Base-by-base conservation (phyloP, 2,113 vertebrate genomes). In the Neolamprologus kungweensis region DNA sequence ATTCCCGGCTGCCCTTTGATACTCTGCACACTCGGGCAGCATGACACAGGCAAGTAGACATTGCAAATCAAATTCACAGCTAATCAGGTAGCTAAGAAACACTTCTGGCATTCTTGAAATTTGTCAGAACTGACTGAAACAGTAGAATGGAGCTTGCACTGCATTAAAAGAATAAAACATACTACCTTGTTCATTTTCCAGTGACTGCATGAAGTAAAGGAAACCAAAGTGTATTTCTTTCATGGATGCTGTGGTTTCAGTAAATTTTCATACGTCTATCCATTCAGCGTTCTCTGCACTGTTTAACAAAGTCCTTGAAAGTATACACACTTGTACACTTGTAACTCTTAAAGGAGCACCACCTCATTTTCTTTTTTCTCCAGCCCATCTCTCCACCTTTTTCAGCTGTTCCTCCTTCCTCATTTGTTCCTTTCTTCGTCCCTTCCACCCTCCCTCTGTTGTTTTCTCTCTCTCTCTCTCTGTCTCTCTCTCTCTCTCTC, bases 141-240 rank as follows among this genome's bases (percentile, higher is more conserved):
- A n/a, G 23, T 83, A 57, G 10, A 82, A 37, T 37, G 19, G 7
- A 58, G 37, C 13, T 33, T 60, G 26, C 50, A 23, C 55, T 26
- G 58, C 19, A 85, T 54, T 54, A 23, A 9, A 83, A 81, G 35
- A 91, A 57, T 28, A 68, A 83, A 14, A 73, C 45, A 33, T 17
- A 85, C 63, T 93, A 95, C 92, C 94, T 93, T 57, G 80, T 89
- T 92, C 54, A 91, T 90, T 82, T 85, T 92, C 82, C 89, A 84
- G 8, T 68, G 42, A 19, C 55, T 85, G 73, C 54, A 85, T 85
- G 81, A 55, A 85, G 78, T 68, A 80, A 78, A 78, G 28, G 45
- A 78, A 28, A 84, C 35, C 13, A 89, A n/a, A 35, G 81, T 63
- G 81, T 85, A 8, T 85, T 85, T 81, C 83, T 89, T 58, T 81